Conservation (phyloP, 2,113 vertebrate genomes). For the Eleginops maclovinus region DNA sequence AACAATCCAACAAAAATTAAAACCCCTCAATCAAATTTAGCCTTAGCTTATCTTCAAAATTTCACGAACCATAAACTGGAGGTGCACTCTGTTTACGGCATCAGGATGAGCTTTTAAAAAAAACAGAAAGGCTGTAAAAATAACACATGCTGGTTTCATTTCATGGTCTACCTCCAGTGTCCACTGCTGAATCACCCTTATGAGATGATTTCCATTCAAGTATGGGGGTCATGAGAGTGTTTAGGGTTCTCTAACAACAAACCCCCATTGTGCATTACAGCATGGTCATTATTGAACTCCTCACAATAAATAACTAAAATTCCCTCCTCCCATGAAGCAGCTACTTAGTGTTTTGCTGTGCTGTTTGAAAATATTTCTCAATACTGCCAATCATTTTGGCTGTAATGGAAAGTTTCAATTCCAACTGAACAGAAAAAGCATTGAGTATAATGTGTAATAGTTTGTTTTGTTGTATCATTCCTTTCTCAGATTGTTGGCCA, state of each 20-base stretch:
- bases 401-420: background rate
- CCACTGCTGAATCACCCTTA: conserved; percentile 37
- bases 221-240: conserved; percentile 37
- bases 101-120: conserved; percentile 16
- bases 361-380: background rate
- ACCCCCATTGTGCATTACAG: conserved; percentile 38
- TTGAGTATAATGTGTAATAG: background rate
- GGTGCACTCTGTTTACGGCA: conserved; percentile 5
- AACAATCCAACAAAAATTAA: background rate
- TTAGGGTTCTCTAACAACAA: conserved; percentile 44
- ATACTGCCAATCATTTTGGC: background rate
- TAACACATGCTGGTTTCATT: conserved; percentile 55
- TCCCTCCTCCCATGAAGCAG: conserved; percentile 9
- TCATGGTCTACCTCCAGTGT: conserved; percentile 26
- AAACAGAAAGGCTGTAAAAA: conserved; percentile 28
- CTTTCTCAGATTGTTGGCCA: conserved; percentile 85
- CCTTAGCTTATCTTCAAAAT: conserved; percentile 15
- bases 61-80: background rate
- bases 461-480: background rate
- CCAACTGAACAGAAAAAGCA: background rate
- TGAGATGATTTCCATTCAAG: conserved; percentile 44
- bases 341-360: conserved; percentile 10
- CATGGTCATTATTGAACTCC: conserved; percentile 11
- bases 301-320: background rate
- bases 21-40: conserved; percentile 21